Evolutionary conservation across 2,888 invertebrate species (phyloP).

Genomic region (Phoenoteleia sp.): DNA sequence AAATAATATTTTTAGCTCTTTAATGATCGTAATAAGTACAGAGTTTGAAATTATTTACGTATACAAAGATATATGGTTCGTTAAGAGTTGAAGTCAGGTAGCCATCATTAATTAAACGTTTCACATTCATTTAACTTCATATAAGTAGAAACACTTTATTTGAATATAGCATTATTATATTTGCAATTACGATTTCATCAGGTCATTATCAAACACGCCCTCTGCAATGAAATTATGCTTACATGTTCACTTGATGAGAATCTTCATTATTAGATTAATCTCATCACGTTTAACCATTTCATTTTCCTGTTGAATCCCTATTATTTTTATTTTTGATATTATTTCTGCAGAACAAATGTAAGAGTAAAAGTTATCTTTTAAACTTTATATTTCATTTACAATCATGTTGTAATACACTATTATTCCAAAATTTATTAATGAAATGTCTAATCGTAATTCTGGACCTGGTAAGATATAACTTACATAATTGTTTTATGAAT

Average conservation of each 20-base stretch:
- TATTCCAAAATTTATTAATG: too few relatives aligned
- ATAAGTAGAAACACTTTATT: background rate
- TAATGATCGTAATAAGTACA: too few relatives aligned
- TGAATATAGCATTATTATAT: background rate
- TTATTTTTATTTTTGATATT: constrained; percentile 6
- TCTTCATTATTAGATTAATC: constrained; percentile 38
- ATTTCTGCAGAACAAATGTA: background rate
- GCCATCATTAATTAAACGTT: background rate
- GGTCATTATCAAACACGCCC: constrained; percentile 25
- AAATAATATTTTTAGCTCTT: too few relatives aligned
- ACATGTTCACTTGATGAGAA: constrained; percentile 38
- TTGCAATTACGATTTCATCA: constrained; percentile 1
- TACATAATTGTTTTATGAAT: background rate
- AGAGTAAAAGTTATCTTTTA: too few relatives aligned
- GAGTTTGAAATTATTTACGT: too few relatives aligned
- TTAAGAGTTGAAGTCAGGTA: too few relatives aligned
- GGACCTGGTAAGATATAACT: background rate
- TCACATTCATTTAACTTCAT: background rate
- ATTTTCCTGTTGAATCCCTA: background rate
- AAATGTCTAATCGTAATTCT: background rate
- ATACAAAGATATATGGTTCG: too few relatives aligned
- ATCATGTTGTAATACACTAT: too few relatives aligned
- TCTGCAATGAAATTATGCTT: constrained; percentile 26
- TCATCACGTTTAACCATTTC: constrained; percentile 34
- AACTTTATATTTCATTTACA: too few relatives aligned